Base-by-base conservation (phyloP, 2,888 invertebrate species). In the Drosophila emarginata region DNA sequence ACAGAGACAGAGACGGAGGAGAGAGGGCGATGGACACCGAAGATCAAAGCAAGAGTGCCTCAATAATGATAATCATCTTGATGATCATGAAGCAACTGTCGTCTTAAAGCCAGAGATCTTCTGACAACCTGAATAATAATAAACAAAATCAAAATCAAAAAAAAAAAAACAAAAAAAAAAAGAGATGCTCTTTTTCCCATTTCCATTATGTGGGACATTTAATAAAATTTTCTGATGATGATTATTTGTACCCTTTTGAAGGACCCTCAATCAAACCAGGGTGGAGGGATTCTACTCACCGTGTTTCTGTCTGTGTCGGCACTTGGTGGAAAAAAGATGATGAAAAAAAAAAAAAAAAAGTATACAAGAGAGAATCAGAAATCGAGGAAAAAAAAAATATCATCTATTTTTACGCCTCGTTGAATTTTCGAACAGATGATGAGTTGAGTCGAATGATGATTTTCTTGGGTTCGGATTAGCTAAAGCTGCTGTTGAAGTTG, bases 191-290 rank as follows among this genome's bases (percentile, higher is more conserved):
- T 51, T 45, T 72, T 69, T 68, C 65, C 67, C 63, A 56, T 62
- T 71, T 70, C 67, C 68, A 73, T 78, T 77, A 79, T 82, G 83
- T 86, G 82, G 83, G 83, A 86, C 86, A 82, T 82, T 82, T 86
- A 86, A 86, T 86, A 82, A 58, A 74, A 74, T 83, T 82, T 80
- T 85, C 78, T 78, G 76, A 79, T 79, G 79, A 72, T 79, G 65
- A 79, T 84, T 77, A 82, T 87, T 89, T 84, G 78, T 88, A 89
- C 82, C 84, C 88, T 87, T 89, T 77, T 71, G 70, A 89, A 89
- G 89, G 88, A 89, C 90, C 81, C 89, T 89, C 88, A 88, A 89
- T 89, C 90, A 85, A 14, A 23, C 21, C n/a, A 36, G 18, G 26
- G 37, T 64, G 18, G 71, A 64, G 69, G 66, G 66, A 45, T 45